These are phyloP conservation scores for Pocillopora grandis DNA, from an alignment of 92 coral and sea anemone species.

Conservation along the genomic window DNA sequence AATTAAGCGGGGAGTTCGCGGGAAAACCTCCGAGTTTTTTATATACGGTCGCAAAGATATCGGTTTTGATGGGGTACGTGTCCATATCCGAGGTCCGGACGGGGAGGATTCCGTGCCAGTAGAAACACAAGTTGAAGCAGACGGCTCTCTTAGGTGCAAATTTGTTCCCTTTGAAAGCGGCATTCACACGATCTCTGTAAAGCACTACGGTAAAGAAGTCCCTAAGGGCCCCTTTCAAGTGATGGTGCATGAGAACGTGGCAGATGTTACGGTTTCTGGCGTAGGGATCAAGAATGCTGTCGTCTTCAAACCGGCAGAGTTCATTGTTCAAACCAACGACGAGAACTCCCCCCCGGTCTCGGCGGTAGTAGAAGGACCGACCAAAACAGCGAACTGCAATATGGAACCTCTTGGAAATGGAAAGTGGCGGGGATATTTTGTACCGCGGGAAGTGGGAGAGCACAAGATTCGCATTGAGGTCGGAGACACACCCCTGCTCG, in stretches of 20 bases:
- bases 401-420: conserved; percentile 64
- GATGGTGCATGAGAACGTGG: conserved; percentile 70
- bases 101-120: conserved; percentile 57
- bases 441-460: conserved; percentile 89
- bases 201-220: conserved; percentile 82
- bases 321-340: conserved; percentile 71
- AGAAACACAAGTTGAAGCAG: conserved; percentile 49
- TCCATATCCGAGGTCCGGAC: conserved; percentile 74
- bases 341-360: conserved; percentile 71
- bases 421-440: conserved; percentile 68
- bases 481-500: conserved; percentile 80
- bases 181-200: conserved; percentile 67
- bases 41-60: conserved; percentile 81
- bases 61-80: conserved; percentile 72
- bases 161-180: conserved; percentile 80
- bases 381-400: conserved; percentile 59
- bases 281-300: conserved; percentile 79
- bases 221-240: conserved; percentile 83
- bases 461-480: conserved; percentile 79
- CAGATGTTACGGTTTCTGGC: conserved; percentile 68
- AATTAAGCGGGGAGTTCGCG: conserved; percentile 75
- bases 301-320: conserved; percentile 81
- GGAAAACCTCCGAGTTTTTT: conserved; percentile 80
- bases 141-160: conserved; percentile 69
- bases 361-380: conserved; percentile 84